Base-by-base conservation (phyloP, 2,113 vertebrate genomes). In the Sylvilagus bachmani region DNA sequence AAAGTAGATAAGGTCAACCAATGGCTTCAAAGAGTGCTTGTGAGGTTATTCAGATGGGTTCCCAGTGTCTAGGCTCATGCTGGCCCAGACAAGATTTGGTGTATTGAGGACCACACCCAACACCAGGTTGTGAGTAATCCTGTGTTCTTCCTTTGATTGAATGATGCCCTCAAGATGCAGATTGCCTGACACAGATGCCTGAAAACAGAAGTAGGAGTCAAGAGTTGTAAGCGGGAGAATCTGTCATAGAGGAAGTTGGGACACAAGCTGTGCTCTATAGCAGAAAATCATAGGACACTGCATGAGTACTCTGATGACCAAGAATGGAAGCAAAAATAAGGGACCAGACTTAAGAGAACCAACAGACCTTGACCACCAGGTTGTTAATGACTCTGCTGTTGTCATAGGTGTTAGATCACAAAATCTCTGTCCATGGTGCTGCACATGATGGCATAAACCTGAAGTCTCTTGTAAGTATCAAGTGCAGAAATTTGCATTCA, bases 11-110 rank as follows among this genome's bases (percentile, higher is more conserved):
- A 96, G 61, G 36, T 69, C 38, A 19, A 89, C 73, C 10, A 75
- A 62, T 27, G 25, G 21, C 1, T 67, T 10, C 0, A 5, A 1
- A 0, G 5, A 80, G 22, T 9, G 2, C 81, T 1, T 0, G n/a
- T 12, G 0, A 0, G 13, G 49, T 24, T 96, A 12, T 79, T 71
- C 1, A 0, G 44, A 38, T 66, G 13, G 7, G 0, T 3, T 74
- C 87, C 71, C 85, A 33, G 29, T 64, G 73, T 78, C 62, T 85
- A 13, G 5, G 67, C 27, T 96, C 90, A 64, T 81, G 27, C 53
- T 95, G 66, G 73, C 67, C 22, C 84, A 94, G 79, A 95, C 36
- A 36, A 96, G 74, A 14, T 25, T 62, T 3, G 19, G 0, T 0
- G 44, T 55, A 58, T 55, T 49, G 62, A 81, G 61, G 49, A 84